These are phyloP conservation scores for Drosophila setosimentum DNA, from an alignment of 2,888 invertebrate genomes.

Conservation along the genomic window DNA sequence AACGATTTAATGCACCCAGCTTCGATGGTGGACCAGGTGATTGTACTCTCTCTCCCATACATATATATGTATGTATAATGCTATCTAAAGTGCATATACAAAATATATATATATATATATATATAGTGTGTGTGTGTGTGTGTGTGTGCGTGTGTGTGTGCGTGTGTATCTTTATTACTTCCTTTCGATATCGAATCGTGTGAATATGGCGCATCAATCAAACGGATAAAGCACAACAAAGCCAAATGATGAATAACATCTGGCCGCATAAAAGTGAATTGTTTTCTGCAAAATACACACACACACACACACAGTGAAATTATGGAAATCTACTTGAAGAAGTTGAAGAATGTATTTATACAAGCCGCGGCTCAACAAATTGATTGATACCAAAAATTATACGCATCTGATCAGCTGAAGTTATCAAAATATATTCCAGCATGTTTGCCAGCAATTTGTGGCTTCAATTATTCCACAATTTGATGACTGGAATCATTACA, in stretches of 20 bases:
- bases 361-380: slow-evolving; percentile 28
- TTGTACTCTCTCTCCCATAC: slow-evolving; percentile 49
- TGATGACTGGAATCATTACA: not conserved
- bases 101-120: not conserved
- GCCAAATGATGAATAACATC: slow-evolving; percentile 74
- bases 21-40: slow-evolving; percentile 67
- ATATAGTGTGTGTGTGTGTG: not conserved
- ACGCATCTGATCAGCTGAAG: slow-evolving; percentile 6
- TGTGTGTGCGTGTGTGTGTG: slow-evolving; percentile 30
- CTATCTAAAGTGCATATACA: not conserved
- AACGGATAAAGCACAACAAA: slow-evolving; percentile 71
- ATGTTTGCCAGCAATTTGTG: slow-evolving; percentile 19
- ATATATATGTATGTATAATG: not conserved
- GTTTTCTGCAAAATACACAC: slow-evolving; percentile 59
- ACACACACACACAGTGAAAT: slow-evolving; percentile 13
- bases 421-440: slow-evolving; percentile 11
- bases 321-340: slow-evolving; percentile 73
- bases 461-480: slow-evolving; percentile 3
- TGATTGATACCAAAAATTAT: slow-evolving; percentile 41
- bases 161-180: slow-evolving; percentile 61
- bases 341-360: slow-evolving; percentile 44
- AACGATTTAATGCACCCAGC: slow-evolving; percentile 71
- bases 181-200: slow-evolving; percentile 70
- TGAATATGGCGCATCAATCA: slow-evolving; percentile 77
- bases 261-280: slow-evolving; percentile 65